Evolutionary conservation across 2,888 invertebrate genomes (phyloP).

Genomic region (Dicyrtoma fusca): DNA sequence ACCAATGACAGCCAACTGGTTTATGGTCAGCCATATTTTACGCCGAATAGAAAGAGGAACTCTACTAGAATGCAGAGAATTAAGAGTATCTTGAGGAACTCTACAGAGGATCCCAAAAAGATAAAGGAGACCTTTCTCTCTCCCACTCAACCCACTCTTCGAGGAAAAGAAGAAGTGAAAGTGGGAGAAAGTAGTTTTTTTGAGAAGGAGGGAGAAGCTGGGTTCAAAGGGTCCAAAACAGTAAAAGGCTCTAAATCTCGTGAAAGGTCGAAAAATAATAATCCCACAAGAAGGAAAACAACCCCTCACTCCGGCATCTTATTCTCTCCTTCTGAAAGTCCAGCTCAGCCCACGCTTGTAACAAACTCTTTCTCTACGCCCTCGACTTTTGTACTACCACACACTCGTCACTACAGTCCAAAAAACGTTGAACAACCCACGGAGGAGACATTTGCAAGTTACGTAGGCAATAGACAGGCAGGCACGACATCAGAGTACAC

Average conservation of each 20-base stretch:
- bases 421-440: background rate
- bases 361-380: background rate
- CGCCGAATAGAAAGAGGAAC: slow-evolving; percentile 36
- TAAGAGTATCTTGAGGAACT: slow-evolving; percentile 38
- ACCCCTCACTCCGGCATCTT: too few species aligned
- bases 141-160: background rate
- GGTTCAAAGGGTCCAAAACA: too few species aligned
- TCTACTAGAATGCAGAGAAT: slow-evolving; percentile 51
- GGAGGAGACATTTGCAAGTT: background rate
- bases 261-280: too few species aligned
- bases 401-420: background rate
- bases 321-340: too few species aligned
- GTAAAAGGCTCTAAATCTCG: too few species aligned
- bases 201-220: background rate
- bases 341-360: background rate
- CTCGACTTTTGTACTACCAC: background rate
- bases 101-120: background rate
- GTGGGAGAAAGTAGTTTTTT: background rate
- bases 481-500: too few species aligned
- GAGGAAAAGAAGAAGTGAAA: background rate
- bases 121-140: background rate
- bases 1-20: slow-evolving; percentile 42
- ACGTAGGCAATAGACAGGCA: background rate
- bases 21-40: slow-evolving; percentile 54
- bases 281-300: too few species aligned